Evolutionary conservation across 1,140 invertebrate species (phyloP), one percentile per base, ranked within the genome.

Genomic region (Heterodera schachtii): DNA sequence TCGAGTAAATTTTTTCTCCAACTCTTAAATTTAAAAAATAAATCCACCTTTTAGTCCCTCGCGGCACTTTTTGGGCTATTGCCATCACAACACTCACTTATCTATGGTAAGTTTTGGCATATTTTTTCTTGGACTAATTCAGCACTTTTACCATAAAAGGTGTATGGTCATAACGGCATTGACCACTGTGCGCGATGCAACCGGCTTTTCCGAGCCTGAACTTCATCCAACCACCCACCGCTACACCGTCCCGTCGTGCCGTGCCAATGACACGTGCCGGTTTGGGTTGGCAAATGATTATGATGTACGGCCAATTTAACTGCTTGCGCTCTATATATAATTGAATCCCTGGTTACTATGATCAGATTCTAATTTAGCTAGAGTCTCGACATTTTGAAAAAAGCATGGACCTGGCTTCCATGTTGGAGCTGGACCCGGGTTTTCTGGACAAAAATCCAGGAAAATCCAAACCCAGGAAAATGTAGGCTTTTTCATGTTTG

Each of bases 11-110:
- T 64, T 19, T 19, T 64, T n/a, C 19, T n/a, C 49, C 0, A 6
- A 52, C 2, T 8, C 9, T 6, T 96, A 83, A 95, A 94, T 94
- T 86, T 95, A 95, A 31, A 92, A 95, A 98, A 91, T n/a, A n/a
- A 95, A 96, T 9, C 94, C 94, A 0, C 92, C 91, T 41, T 94
- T 95, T 1, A 97, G 19, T 87, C 44, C 86, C 86, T 9, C 82
- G 52, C 49, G 87, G 87, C 69, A 87, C 87, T 16, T 78, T 87
- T 46, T 83, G 77, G 77, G 84, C 87, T 5, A 87, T 87, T 41
- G 76, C 79, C 2, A 78, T 89, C 16, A 87, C 87, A 5, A 89
- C 86, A 41, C 19, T 82, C 44, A 80, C 79, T 21, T 87, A 87
- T 67, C 44, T 67, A 21, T 83, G 81, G 84, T 78, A 47, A 82